Evolutionary conservation across 2,113 vertebrate genomes (phyloP).

Genomic region (Pelodiscus sinensis): DNA sequence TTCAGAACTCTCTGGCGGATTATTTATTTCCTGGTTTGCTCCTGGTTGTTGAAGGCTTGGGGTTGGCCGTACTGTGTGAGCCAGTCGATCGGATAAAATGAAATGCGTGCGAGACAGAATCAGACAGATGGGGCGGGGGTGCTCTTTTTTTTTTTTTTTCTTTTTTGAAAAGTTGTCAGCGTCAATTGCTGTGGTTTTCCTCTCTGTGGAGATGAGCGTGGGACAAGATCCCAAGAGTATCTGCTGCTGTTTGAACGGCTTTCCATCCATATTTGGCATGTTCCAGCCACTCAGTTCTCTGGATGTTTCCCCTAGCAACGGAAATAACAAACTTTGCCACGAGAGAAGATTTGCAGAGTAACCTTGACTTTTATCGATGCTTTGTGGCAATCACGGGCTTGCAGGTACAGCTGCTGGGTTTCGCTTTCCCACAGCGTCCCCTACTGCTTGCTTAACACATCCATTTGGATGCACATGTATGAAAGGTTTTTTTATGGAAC

Average conservation of each 20-base stretch:
- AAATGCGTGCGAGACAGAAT: accelerated
- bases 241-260: neutral
- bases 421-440: slow-evolving; percentile 74
- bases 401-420: slow-evolving; percentile 55
- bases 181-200: neutral
- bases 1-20: neutral
- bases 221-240: slow-evolving; percentile 5
- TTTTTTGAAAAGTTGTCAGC: neutral
- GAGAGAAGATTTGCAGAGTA: neutral
- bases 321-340: slow-evolving; percentile 25
- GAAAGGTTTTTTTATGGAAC: neutral
- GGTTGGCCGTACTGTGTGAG: neutral
- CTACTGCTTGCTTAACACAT: slow-evolving; percentile 60
- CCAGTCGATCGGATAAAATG: neutral
- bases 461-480: accelerated
- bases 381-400: neutral
- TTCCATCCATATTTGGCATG: neutral
- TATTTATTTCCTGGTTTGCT: neutral
- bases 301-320: slow-evolving; percentile 20
- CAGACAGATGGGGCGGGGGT: neutral
- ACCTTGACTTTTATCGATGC: neutral
- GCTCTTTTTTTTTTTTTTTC: accelerated
- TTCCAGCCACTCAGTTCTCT: neutral
- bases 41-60: neutral
- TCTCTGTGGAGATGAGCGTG: neutral